Evolutionary conservation across 2,888 invertebrate species (phyloP), one percentile per base, ranked within the genome.

Genomic region (Tethea ocularis): DNA sequence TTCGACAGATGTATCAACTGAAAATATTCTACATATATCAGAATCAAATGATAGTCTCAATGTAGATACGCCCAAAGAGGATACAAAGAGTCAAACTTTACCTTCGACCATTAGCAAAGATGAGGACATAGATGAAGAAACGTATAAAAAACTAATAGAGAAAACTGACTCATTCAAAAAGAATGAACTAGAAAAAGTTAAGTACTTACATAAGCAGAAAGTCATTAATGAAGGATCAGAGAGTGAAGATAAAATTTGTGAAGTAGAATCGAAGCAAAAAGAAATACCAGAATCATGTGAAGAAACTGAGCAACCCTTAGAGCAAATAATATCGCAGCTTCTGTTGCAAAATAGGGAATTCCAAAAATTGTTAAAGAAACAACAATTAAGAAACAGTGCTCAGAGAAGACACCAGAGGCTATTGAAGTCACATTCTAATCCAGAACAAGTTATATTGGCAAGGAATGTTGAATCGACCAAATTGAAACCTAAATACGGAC

Each of bases 331-430:
- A 56, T 95, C 97, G 0, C 97, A 97, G 78, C 90, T 97, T 15
- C 87, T 98, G 6, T 95, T 97, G 95, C 96, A 97, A 80, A 97
- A 96, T 77, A 94, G 96, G 71, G 97, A 97, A 66, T 97, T 97
- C 68, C 96, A 97, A 69, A 95, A 96, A 67, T 93, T 97, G 52
- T 89, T 97, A 26, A 96, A 96, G 70, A 96, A 96, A 73, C 96
- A 96, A 72, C 95, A 96, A 64, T 94, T 85, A 60, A 88, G 93
- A 71, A 94, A 93, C 66, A 93, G 87, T 54, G 90, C 94, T 24
- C 94, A 94, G 61, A 88, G 93, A 60, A 82, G 94, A 63, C 93
- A 94, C 70, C 94, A 94, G 62, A 90, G 94, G 61, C 82, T 94
- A 24, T 83, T 94, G 64, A 94, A 94, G 68, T 93, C 94, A 46